A percentile compares a stretch with the other conserved stretches of the same genome.
Conservation (phyloP, 2,888 invertebrate genomes). For the Gortyna flavago region DNA sequence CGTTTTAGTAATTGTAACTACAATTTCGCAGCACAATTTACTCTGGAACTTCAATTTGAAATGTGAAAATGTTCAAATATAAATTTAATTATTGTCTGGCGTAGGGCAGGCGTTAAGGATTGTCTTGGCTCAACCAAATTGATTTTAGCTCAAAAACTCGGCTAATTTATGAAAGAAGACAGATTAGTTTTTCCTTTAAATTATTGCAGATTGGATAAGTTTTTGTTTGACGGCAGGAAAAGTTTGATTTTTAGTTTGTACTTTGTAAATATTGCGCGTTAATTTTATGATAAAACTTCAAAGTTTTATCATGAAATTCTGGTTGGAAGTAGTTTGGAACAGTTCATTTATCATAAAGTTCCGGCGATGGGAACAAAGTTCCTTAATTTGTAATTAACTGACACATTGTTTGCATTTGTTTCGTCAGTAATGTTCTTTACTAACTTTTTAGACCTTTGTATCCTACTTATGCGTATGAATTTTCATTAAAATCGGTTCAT, state of each 20-base stretch:
- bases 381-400: conserved; percentile 16
- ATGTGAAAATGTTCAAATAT: conserved; percentile 59
- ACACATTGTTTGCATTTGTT: background rate
- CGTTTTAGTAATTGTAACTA: conserved; percentile 56
- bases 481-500: no score
- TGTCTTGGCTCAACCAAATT: conserved; percentile 33
- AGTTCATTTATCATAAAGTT: conserved; percentile 38
- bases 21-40: conserved; percentile 65
- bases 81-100: conserved; percentile 53
- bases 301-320: conserved; percentile 21
- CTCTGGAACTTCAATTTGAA: conserved; percentile 31
- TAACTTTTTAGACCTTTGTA: no score
- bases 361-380: conserved; percentile 6
- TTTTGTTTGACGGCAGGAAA: conserved; percentile 26
- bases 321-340: conserved; percentile 3
- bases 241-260: conserved; percentile 7
- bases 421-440: no score
- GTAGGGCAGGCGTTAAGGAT: conserved; percentile 25
- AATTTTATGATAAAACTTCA: conserved; percentile 33
- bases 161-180: conserved; percentile 28
- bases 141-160: conserved; percentile 30
- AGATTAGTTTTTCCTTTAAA: conserved; percentile 37
- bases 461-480: no score
- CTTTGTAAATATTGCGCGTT: conserved; percentile 42
- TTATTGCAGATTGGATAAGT: conserved; percentile 34